Conservation (phyloP, 1,140 invertebrate species). For the Drosophila persimilis region DNA sequence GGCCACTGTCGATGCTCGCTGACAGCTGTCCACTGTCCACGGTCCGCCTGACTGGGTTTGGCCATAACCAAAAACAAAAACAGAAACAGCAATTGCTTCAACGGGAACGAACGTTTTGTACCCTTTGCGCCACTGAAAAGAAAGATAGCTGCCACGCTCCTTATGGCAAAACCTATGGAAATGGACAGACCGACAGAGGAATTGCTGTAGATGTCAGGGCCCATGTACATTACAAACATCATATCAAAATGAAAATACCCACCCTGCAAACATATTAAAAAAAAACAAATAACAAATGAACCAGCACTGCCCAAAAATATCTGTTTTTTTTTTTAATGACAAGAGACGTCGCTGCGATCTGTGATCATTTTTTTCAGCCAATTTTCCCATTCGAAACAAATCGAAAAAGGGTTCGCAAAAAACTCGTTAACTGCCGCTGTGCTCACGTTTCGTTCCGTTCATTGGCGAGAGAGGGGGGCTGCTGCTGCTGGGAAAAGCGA, state of each 20-base stretch:
- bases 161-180: too few relatives aligned
- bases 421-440: slow-evolving; percentile 56
- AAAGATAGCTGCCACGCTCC: too few relatives aligned
- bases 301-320: slow-evolving; percentile 14
- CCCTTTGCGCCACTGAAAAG: too few relatives aligned
- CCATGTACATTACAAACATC: too few relatives aligned
- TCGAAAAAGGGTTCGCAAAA: slow-evolving; percentile 57
- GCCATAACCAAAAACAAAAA: slow-evolving; percentile 46
- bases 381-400: slow-evolving; percentile 49
- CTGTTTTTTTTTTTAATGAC: slow-evolving; percentile 37
- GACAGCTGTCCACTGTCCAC: slow-evolving; percentile 51
- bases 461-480: neutral
- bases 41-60: slow-evolving; percentile 57
- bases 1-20: slow-evolving; percentile 43
- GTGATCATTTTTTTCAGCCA: slow-evolving; percentile 62
- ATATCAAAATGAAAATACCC: neutral
- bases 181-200: too few relatives aligned
- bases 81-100: neutral
- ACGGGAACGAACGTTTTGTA: neutral
- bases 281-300: slow-evolving; percentile 38
- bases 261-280: neutral
- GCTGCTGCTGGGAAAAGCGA: neutral
- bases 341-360: slow-evolving; percentile 42
- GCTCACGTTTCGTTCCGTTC: slow-evolving; percentile 59
- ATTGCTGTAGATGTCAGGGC: too few relatives aligned